Evolutionary conservation across 2,888 invertebrate genomes (phyloP).

Genomic region (Erebia epiphron): DNA sequence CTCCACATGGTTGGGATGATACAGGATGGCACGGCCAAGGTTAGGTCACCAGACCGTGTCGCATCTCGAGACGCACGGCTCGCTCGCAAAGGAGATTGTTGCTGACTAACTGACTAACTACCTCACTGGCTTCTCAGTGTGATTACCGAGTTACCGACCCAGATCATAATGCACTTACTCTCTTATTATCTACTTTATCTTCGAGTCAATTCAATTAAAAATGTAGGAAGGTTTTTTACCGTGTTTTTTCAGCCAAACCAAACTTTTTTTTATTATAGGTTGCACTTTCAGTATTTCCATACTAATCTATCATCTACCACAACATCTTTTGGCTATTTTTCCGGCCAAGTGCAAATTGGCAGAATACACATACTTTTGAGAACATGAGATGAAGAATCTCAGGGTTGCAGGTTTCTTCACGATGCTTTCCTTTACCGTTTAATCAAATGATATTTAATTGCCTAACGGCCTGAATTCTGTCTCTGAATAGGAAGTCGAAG

Average conservation of each 20-base stretch:
- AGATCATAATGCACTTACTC: slow-evolving; percentile 61
- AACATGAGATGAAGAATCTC: too few relatives aligned
- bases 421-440: too few relatives aligned
- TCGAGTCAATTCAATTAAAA: slow-evolving; percentile 52
- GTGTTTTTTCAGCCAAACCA: background rate
- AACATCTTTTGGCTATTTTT: too few relatives aligned
- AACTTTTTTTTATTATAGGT: background rate
- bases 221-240: slow-evolving; percentile 1
- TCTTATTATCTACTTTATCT: slow-evolving; percentile 62
- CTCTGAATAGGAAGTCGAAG: too few relatives aligned
- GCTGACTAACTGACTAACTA: slow-evolving; percentile 43
- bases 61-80: slow-evolving; percentile 67
- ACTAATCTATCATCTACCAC: too few relatives aligned
- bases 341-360: too few relatives aligned
- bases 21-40: slow-evolving; percentile 74
- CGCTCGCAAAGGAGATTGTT: slow-evolving; percentile 70
- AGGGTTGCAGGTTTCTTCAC: too few relatives aligned
- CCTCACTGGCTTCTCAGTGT: slow-evolving; percentile 39
- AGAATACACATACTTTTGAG: too few relatives aligned
- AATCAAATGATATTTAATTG: too few relatives aligned
- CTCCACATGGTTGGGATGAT: slow-evolving; percentile 60
- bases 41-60: slow-evolving; percentile 75
- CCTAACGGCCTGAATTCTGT: too few relatives aligned
- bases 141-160: slow-evolving; percentile 58
- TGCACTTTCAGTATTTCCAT: too few relatives aligned